phyloP scores from a whole-genome alignment of 2,888 invertebrate species.

The Nezara viridula region DNA sequence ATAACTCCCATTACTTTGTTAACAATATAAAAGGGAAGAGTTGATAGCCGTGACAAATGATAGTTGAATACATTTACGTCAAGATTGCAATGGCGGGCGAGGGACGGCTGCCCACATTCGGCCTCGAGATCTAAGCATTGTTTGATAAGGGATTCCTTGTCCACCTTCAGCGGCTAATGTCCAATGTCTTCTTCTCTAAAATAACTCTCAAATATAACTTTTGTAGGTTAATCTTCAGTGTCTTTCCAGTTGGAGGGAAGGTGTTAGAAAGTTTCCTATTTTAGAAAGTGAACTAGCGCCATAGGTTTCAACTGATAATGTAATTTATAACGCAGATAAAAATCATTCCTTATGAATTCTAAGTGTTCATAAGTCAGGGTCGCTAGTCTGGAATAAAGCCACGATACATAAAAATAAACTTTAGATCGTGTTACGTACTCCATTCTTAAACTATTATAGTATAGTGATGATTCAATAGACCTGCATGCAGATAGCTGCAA shows the following conservation, averaged over 20 bases:
- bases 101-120: background rate
- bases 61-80: background rate
- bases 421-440: too few species aligned
- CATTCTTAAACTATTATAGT: too few species aligned
- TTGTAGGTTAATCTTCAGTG: background rate
- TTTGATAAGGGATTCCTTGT: constrained; percentile 37
- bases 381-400: background rate
- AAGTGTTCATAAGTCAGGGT: background rate
- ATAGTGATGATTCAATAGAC: too few species aligned
- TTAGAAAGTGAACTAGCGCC: constrained; percentile 13
- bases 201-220: background rate
- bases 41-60: constrained; percentile 4
- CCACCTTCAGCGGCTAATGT: background rate
- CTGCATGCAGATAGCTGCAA: too few species aligned
- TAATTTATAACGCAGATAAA: background rate
- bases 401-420: too few species aligned
- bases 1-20: background rate
- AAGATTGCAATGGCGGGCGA: background rate
- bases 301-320: background rate
- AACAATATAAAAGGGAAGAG: background rate
- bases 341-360: background rate
- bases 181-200: background rate
- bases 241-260: background rate
- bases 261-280: background rate
- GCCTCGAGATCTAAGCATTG: constrained; percentile 31